phyloP scores from a whole-genome alignment of 2,113 vertebrate genomes.

The Lamprologus tigripictilis region DNA sequence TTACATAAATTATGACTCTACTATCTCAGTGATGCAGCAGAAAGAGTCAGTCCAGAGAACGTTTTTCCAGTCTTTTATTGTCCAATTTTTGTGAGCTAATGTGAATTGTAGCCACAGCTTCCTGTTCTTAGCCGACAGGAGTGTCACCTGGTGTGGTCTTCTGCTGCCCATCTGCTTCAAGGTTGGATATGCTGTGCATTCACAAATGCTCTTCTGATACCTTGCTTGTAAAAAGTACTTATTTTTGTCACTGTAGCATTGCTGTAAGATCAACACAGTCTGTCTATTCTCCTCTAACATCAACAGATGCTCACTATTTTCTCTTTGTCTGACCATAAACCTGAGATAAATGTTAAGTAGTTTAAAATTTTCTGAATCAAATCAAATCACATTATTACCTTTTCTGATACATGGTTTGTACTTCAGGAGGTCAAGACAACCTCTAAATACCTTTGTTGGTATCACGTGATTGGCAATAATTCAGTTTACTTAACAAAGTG shows the following conservation, averaged over 20 bases:
- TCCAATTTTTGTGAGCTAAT: not conserved
- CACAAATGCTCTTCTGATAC: not conserved
- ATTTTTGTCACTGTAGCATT: not conserved
- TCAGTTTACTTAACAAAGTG: not conserved
- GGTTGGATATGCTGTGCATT: not conserved
- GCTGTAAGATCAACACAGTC: not conserved
- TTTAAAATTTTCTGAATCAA: not conserved
- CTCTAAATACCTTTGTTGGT: not conserved
- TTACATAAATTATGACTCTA: not conserved
- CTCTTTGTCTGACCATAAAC: not conserved
- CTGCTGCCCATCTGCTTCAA: not conserved
- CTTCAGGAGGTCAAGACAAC: not conserved
- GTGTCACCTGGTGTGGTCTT: not conserved
- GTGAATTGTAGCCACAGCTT: not conserved
- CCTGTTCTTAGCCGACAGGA: not conserved
- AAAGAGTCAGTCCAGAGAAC: not conserved
- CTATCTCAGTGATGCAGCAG: not conserved
- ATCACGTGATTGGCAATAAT: not conserved
- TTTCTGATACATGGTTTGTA: not conserved
- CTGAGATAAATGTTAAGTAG: not conserved
- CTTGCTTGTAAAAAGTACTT: not conserved
- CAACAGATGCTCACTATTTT: not conserved
- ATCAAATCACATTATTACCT: not conserved
- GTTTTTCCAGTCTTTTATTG: not conserved
- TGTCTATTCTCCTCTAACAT: not conserved